Conservation (phyloP, 2,797 vertebrate species). For the Sphaeramia orbicularis region DNA sequence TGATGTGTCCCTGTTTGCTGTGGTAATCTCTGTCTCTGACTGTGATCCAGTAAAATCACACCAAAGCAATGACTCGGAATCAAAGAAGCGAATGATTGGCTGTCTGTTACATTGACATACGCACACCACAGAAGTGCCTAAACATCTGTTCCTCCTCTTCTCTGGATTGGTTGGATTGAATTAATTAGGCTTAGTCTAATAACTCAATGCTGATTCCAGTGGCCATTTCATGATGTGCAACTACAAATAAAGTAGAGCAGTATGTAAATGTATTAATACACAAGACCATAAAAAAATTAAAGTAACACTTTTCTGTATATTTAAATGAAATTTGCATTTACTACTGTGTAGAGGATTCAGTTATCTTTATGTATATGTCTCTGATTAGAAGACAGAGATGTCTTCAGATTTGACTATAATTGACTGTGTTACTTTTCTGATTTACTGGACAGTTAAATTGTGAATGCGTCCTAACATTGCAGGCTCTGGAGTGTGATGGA, state of each 20-base stretch:
- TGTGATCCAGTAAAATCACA: slow-evolving; percentile 41
- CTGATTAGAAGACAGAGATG: background rate
- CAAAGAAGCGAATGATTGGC: slow-evolving; percentile 37
- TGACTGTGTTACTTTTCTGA: background rate
- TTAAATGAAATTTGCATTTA: too few species aligned
- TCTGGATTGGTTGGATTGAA: slow-evolving; percentile 4
- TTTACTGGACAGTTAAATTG: slow-evolving; percentile 2
- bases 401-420: background rate
- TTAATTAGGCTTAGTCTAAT: background rate
- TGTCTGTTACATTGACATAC: slow-evolving; percentile 1
- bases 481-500: slow-evolving; percentile 45
- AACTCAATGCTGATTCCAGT: background rate
- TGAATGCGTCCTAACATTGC: slow-evolving; percentile 28
- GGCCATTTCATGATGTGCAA: background rate
- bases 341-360: too few species aligned
- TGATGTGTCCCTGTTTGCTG: slow-evolving; percentile 12
- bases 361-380: background rate
- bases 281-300: background rate
- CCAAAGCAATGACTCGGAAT: slow-evolving; percentile 50
- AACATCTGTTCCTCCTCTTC: slow-evolving; percentile 41
- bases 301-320: too few species aligned
- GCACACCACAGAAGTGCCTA: slow-evolving; percentile 12
- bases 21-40: slow-evolving; percentile 13
- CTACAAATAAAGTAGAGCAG: background rate
- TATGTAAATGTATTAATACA: background rate